Percentiles rank a stretch among this genome's conserved stretches.
Evolutionary conservation across 2,113 vertebrate species (phyloP).

Genomic region (Eclectus roratus): DNA sequence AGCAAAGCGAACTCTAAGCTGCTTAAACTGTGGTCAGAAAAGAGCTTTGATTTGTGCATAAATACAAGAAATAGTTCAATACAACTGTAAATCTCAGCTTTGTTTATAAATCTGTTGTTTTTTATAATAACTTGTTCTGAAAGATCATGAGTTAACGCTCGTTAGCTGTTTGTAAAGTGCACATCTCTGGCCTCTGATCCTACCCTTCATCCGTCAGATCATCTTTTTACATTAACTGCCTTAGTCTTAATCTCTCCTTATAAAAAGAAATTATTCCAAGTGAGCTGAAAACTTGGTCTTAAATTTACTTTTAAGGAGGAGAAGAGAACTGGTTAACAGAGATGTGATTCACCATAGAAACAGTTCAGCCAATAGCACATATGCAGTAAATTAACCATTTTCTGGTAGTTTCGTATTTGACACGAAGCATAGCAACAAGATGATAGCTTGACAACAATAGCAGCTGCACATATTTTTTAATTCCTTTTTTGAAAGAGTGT

Average conservation of each 20-base stretch:
- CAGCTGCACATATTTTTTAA: background rate
- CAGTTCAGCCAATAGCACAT: background rate
- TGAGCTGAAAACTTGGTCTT: background rate
- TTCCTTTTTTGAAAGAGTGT: background rate
- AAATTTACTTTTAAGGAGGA: background rate
- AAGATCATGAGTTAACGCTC: background rate
- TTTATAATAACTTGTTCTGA: background rate
- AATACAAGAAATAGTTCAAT: background rate
- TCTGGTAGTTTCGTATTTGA: background rate
- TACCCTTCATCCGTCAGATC: background rate
- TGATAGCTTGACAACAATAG: slow-evolving; percentile 23
- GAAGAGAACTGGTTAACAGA: background rate
- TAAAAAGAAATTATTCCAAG: background rate
- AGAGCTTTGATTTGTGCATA: background rate
- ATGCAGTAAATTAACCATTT: slow-evolving; percentile 5
- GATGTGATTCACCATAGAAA: slow-evolving; percentile 25
- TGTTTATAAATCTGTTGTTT: background rate
- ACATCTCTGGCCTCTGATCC: background rate
- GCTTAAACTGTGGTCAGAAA: background rate
- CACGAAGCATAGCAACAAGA: slow-evolving; percentile 21
- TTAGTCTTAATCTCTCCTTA: background rate
- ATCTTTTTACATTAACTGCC: background rate
- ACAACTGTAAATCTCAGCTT: background rate
- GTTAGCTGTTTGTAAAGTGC: background rate
- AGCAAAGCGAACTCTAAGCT: background rate